Conservation (phyloP, 2,888 invertebrate species). For the Lithophane semibrunnea region DNA sequence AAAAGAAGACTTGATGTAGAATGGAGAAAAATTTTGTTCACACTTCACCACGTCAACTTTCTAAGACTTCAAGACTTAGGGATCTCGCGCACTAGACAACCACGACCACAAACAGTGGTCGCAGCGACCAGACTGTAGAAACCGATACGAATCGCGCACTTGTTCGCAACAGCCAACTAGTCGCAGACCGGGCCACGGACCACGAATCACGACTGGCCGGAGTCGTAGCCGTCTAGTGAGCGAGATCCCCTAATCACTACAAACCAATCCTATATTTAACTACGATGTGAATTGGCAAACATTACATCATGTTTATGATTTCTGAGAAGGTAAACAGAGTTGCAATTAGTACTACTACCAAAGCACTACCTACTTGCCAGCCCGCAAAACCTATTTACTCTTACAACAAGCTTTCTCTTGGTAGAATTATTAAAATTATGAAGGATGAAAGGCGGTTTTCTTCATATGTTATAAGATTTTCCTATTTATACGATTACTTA, state of each 20-base stretch:
- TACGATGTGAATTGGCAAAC: conserved; percentile 11
- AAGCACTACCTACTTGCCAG: conserved; percentile 25
- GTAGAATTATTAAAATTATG: conserved; percentile 21
- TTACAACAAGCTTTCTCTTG: conserved; percentile 43
- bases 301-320: conserved; percentile 28
- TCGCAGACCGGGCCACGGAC: no score
- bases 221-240: no score
- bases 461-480: background rate
- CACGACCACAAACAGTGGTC: no score
- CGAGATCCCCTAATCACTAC: no score
- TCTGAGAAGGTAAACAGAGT: conserved; percentile 40
- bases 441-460: conserved; percentile 30
- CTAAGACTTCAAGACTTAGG: background rate
- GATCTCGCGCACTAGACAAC: no score
- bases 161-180: no score
- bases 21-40: background rate
- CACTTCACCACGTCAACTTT: background rate
- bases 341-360: conserved; percentile 39
- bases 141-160: no score
- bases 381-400: conserved; percentile 32
- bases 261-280: background rate
- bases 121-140: no score
- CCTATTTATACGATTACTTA: background rate
- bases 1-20: background rate
- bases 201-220: no score